Evolutionary conservation across 2,113 vertebrate species (phyloP).

Genomic region (Gadus macrocephalus): DNA sequence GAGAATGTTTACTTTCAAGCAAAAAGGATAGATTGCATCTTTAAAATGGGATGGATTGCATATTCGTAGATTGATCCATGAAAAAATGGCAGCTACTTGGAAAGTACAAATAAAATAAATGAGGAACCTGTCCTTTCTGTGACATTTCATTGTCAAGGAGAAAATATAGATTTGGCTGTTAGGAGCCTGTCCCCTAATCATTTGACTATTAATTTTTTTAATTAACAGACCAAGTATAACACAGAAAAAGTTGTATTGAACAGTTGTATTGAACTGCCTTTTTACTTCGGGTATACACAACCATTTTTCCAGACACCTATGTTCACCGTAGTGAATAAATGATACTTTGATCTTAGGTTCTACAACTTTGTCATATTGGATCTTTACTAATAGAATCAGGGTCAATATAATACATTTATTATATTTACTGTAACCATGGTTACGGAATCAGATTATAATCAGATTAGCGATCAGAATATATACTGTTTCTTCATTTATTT

Average conservation of each 20-base stretch:
- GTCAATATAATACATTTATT: too few relatives aligned
- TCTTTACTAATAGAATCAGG: too few relatives aligned
- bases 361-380: too few relatives aligned
- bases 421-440: too few relatives aligned
- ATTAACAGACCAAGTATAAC: too few relatives aligned
- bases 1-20: background rate
- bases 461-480: slow-evolving; percentile 13
- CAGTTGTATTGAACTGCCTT: too few relatives aligned
- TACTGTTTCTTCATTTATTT: too few relatives aligned
- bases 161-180: slow-evolving; percentile 26
- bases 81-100: slow-evolving; percentile 30
- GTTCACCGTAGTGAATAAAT: too few relatives aligned
- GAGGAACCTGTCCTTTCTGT: slow-evolving; percentile 55
- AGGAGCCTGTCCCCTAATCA: slow-evolving; percentile 57
- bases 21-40: background rate
- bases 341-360: too few relatives aligned
- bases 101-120: slow-evolving; percentile 28
- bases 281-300: too few relatives aligned
- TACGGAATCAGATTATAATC: background rate
- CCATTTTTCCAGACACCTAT: too few relatives aligned
- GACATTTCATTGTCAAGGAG: slow-evolving; percentile 21
- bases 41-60: background rate
- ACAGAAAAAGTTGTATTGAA: too few relatives aligned
- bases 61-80: slow-evolving; percentile 14
- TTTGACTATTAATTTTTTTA: background rate